Base-by-base conservation (phyloP, 2,888 invertebrate genomes). In the Drosophila pseudotakahashii region DNA sequence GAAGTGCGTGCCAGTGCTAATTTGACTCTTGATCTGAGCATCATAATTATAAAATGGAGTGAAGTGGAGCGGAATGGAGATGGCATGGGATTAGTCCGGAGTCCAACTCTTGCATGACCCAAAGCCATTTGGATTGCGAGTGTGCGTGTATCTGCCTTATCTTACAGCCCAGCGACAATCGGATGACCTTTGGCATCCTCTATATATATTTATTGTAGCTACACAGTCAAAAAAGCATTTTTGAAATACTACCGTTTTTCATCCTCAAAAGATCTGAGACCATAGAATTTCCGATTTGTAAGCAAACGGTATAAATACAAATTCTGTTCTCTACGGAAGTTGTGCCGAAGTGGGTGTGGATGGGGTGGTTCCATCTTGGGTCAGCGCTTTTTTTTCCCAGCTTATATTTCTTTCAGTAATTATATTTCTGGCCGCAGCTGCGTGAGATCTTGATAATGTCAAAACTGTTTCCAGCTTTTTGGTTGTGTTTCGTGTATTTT, bases 1-100 rank as follows among this genome's bases (percentile, higher is more conserved):
- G 10, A 69, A 73, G 66, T 81, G 79, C 79, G 85, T 79, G 85
- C 19, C 53, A 2, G 0, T n/a, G 51, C 55, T 58, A 75, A 73
- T 75, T 72, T 7, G 26, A 45, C 36, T 36, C 26, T 36, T 59
- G 61, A 45, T 60, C 60, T 36, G n/a, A 9, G 61, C 60, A 37
- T 45, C 60, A 60, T 60, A 37, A 61, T 60, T 45, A 60, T 45
- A 16, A 59, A 44, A 3, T 30, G 60, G 7, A 36, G 60, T 41
- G 32, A 69, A 55, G 48, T 42, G 51, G n/a, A 30, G 41, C 42
- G 36, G 44, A 52, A n/a, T 32, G 34, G 26, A 36, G 10, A 23
- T 26, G n/a, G 32, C 32, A 11, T n/a, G 13, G 26, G 48, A n/a
- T 11, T 26, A 55, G 37, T 68, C 48, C 41, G 36, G 34, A 16